Conservation (phyloP, 2,797 vertebrate genomes). For the Melanotaenia nigrans region DNA sequence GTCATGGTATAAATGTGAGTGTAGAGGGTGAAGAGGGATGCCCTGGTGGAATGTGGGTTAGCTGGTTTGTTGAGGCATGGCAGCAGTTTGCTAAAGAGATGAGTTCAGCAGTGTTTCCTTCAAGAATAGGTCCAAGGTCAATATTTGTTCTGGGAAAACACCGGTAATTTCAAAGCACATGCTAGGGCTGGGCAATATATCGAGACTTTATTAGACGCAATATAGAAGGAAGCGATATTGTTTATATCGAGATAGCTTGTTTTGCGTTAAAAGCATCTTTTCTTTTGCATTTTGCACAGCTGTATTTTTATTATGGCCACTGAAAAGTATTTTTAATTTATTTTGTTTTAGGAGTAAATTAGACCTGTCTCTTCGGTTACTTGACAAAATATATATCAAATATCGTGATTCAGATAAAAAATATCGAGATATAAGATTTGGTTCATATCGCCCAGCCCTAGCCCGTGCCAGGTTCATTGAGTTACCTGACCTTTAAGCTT, state of each 20-base stretch:
- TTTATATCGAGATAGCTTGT: too few species aligned
- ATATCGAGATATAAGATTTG: too few species aligned
- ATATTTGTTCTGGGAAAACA: conserved; percentile 65
- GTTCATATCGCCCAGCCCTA: conserved; percentile 4
- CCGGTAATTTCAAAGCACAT: conserved; percentile 66
- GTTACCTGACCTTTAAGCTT: conserved; percentile 13
- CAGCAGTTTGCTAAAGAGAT: conserved; percentile 40
- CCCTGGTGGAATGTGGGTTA: conserved; percentile 29
- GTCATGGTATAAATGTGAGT: conserved; percentile 7
- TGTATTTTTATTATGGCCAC: too few species aligned
- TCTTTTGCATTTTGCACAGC: too few species aligned
- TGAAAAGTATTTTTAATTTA: too few species aligned
- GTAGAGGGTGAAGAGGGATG: background rate
- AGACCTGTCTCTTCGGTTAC: too few species aligned
- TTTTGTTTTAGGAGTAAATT: too few species aligned
- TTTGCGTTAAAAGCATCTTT: too few species aligned
- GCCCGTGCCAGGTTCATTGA: conserved; percentile 46
- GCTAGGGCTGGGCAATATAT: background rate
- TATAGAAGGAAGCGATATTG: too few species aligned
- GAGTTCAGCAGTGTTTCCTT: conserved; percentile 21
- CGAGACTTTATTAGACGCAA: too few species aligned
- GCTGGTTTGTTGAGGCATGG: conserved; percentile 46
- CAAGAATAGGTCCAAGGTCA: conserved; percentile 48
- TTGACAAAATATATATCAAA: too few species aligned
- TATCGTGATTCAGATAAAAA: too few species aligned